A percentile compares a stretch with the other conserved stretches of the same genome.
phyloP scores from a whole-genome alignment of 2,888 invertebrate genomes.

The Drosophila bunnanda region DNA sequence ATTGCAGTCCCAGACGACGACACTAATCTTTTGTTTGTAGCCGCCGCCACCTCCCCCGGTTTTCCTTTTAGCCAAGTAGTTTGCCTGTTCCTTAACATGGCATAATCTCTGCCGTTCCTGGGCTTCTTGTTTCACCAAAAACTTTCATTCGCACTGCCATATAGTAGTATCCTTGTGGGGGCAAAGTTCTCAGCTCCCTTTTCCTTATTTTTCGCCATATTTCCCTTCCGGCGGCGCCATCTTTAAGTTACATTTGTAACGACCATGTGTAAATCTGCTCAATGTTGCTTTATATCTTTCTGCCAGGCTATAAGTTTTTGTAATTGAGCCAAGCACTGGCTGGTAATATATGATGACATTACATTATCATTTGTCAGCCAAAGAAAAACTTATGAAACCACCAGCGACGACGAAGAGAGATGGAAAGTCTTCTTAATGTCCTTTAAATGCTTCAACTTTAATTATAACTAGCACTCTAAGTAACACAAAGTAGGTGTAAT shows the following conservation, averaged over 20 bases:
- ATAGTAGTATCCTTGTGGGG: constrained; percentile 10
- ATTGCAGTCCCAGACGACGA: constrained; percentile 57
- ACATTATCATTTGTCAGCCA: constrained; percentile 70
- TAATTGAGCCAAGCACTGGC: constrained; percentile 60
- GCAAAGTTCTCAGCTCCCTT: constrained; percentile 41
- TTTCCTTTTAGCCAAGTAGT: constrained; percentile 45
- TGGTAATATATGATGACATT: constrained; percentile 70
- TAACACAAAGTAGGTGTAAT: constrained; percentile 26
- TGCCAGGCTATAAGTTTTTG: constrained; percentile 58
- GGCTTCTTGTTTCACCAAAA: constrained; percentile 60
- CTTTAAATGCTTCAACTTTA: constrained; percentile 46
- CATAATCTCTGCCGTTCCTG: constrained; percentile 66
- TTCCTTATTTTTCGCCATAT: constrained; percentile 24
- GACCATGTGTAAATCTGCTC: constrained; percentile 61
- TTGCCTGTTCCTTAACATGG: constrained; percentile 71
- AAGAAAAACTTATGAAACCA: constrained; percentile 53
- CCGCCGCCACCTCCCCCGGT: not conserved
- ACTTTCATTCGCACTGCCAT: constrained; percentile 65
- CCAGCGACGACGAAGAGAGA: not conserved
- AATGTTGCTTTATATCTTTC: constrained; percentile 50
- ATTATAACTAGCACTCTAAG: constrained; percentile 52
- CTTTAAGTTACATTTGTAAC: constrained; percentile 70
- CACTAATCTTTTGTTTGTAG: constrained; percentile 74
- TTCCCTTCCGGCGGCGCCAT: constrained; percentile 74
- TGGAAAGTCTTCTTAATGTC: constrained; percentile 29